Evolutionary conservation across 2,888 invertebrate species (phyloP), one percentile per base, ranked within the genome.

Genomic region (Lamellibrachia satsuma): DNA sequence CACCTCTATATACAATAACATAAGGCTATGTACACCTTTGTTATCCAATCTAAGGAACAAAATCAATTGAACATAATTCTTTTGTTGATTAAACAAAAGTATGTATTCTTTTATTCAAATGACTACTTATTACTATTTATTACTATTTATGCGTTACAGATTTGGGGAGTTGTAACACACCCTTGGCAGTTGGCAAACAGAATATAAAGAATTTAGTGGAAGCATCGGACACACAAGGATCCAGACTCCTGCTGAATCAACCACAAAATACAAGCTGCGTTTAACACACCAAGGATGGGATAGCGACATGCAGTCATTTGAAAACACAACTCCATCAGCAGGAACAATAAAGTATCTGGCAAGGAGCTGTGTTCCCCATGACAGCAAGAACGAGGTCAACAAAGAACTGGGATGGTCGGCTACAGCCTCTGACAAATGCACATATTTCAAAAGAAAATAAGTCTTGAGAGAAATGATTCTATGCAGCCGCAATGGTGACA

Each of bases 221-320:
- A 4, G 22, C 60, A 3, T 15, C n/a, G 75, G 9, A 55, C n/a
- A 4, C 15, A 22, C 22, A 75, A 6, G 75, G 22, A 75, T 22
- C 15, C 75, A 75, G 22, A 22, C 6, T 22, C 11, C 2, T 22
- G 75, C 22, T 22, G 51, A 55, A 57, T 55, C 92, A 15, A 22
- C 57, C 92, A 92, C 55, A 6, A 57, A 52, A 57, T 57, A 92
- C n/a, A 75, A 7, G 52, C 90, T 52, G 52, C 51, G 55, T 92
- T 52, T 15, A 52, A 92, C 92, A 57, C 91, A 91, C 92, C 92
- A 57, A 39, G 60, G 60, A 75, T 91, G 91, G 75, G 75, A n/a
- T 22, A 4, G 75, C 22, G 75, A 75, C 75, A 75, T 75, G 75
- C 75, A 75, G 75, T 75, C 75, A 22, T 75, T 75, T n/a, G 6